Evolutionary conservation across 2,888 invertebrate genomes (phyloP).

Genomic region (Lymantria monacha): DNA sequence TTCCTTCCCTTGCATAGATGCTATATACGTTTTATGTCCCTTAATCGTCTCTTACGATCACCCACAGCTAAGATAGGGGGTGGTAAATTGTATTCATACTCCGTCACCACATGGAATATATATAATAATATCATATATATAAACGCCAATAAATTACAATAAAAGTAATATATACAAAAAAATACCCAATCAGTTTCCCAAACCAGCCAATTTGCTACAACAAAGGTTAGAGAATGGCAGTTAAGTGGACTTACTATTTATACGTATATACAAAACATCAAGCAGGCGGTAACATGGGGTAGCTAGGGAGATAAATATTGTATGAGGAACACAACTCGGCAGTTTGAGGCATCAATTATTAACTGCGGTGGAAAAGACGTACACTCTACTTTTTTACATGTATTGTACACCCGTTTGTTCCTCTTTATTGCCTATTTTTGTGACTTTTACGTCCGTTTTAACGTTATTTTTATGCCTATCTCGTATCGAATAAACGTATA

Average conservation of each 20-base stretch:
- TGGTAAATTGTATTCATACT: no score
- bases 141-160: conserved; percentile 25
- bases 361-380: conserved; percentile 69
- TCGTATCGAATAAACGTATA: conserved; percentile 31
- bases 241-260: conserved; percentile 43
- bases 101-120: no score
- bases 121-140: neutral
- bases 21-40: no score
- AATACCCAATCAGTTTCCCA: conserved; percentile 44
- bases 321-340: conserved; percentile 81
- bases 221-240: conserved; percentile 45
- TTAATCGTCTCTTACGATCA: no score
- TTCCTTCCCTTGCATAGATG: no score
- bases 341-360: conserved; percentile 80
- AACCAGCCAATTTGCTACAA: conserved; percentile 45
- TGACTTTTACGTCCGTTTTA: conserved; percentile 63
- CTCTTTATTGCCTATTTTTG: conserved; percentile 71
- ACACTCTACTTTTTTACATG: conserved; percentile 65
- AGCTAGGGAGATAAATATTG: conserved; percentile 74
- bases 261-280: conserved; percentile 48
- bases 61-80: no score
- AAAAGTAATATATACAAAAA: conserved; percentile 32
- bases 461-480: conserved; percentile 60
- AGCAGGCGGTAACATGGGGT: conserved; percentile 74
- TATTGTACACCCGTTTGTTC: conserved; percentile 62